Conservation (phyloP, 2,797 vertebrate genomes). For the Tragelaphus eurycerus region DNA sequence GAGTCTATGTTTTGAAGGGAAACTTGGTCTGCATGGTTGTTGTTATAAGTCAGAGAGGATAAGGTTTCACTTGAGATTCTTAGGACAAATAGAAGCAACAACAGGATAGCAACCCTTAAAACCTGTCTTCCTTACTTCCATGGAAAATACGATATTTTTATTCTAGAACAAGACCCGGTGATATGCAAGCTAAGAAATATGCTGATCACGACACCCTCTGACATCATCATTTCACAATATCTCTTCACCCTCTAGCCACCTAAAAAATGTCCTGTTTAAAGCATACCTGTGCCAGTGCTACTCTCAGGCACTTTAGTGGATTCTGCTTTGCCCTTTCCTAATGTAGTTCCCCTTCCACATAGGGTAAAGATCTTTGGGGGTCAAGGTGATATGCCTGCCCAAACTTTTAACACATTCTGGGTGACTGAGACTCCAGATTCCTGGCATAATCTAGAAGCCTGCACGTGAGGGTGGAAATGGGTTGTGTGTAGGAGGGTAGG, state of each 20-base stretch:
- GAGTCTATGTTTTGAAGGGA: not conserved
- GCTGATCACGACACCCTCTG: accelerated
- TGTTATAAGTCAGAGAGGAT: not conserved
- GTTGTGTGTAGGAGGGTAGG: accelerated
- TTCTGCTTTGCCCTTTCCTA: not conserved
- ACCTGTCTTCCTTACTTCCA: not conserved
- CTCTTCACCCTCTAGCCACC: not conserved
- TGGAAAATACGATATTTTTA: not conserved
- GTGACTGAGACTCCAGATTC: not conserved
- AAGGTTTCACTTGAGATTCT: not conserved
- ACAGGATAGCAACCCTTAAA: not conserved
- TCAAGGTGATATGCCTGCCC: too few species aligned
- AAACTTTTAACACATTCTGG: not conserved
- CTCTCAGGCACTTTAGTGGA: not conserved
- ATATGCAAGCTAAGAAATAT: not conserved
- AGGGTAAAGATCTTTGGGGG: not conserved
- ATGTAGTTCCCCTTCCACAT: not conserved
- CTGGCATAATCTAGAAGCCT: not conserved
- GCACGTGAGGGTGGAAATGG: not conserved
- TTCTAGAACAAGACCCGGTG: not conserved
- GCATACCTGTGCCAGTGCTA: accelerated
- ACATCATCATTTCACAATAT: not conserved
- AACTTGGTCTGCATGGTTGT: not conserved
- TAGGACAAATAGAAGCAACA: not conserved
- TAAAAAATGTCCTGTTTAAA: not conserved